Evolutionary conservation across 2,888 invertebrate genomes (phyloP), one percentile per base, ranked within the genome.

Genomic region (Deroplatys truncata): DNA sequence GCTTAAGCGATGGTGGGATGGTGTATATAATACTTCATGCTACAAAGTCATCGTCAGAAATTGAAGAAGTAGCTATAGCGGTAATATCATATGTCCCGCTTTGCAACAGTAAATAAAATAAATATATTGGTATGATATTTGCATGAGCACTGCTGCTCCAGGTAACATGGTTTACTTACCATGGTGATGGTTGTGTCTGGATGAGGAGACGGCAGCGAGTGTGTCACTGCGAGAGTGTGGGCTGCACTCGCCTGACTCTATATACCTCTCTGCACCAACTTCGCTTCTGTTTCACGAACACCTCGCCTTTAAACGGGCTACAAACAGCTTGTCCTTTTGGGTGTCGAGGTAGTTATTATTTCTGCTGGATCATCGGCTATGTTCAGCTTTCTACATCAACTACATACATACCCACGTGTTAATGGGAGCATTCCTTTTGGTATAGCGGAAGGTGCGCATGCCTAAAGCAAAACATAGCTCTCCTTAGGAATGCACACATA

Each of bases 341-440:
- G 85, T 85, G 28, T n/a, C 49, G 28, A 25, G 28, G 28, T 28
- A 85, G 56, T 85, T 85, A 85, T 85, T 85, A 85, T 85, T 85
- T 85, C 28, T 43, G 85, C 85, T 85, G 85, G 85, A 85, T 85
- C 85, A 85, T 85, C 85, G 35, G 43, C 85, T 85, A 85, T 49
- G 85, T 28, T 43, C 20, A 72, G 56, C 56, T 5, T 72, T 72
- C 56, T 72, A 20, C 56, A 72, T 72, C 56, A 72, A 72, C 56
- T 72, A 72, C 56, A 72, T 20, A 72, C 56, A 72, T 20, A 72
- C 56, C 20, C 56, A 20, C 56, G 25, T 72, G 20, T 72, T 72
- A 20, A 20, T 20, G 56, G 7, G 56, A 20, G 20, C 56, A 25
- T 56, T 56, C 3, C 56, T 16, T 56, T 16, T 16, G 56, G 56